Percentiles rank a stretch among this genome's conserved stretches.
Conservation (phyloP, 2,888 invertebrate species). For the Epicampocera succincta region DNA sequence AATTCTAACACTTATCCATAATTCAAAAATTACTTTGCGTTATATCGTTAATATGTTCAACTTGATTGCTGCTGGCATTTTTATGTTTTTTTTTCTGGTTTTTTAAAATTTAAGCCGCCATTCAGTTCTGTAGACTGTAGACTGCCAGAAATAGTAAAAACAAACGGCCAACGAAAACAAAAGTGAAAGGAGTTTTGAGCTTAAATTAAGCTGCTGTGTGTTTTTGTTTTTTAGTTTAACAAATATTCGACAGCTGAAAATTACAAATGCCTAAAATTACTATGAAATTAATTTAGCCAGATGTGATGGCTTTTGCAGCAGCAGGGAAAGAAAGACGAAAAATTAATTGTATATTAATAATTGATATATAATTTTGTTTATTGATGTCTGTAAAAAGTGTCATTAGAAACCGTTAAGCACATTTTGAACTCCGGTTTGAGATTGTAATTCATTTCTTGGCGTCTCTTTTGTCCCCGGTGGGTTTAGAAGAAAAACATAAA, state of each 20-base stretch:
- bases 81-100: neutral
- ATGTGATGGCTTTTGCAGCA: neutral
- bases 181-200: conserved; percentile 58
- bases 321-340: neutral
- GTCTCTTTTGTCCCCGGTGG: conserved; percentile 18
- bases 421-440: conserved; percentile 2
- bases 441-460: neutral
- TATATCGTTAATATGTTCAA: conserved; percentile 15
- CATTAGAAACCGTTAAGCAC: conserved; percentile 24
- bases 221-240: conserved; percentile 1
- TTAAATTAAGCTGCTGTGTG: conserved; percentile 7
- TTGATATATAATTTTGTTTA: conserved; percentile 42
- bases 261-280: conserved; percentile 28
- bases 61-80: neutral
- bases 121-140: conserved; percentile 11
- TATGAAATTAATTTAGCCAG: conserved; percentile 35
- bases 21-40: neutral
- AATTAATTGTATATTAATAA: conserved; percentile 37
- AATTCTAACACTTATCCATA: neutral
- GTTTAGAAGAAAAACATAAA: neutral
- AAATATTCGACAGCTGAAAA: conserved; percentile 12
- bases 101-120: conserved; percentile 28
- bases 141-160: neutral
- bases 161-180: conserved; percentile 26
- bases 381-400: conserved; percentile 6